Evolutionary conservation across 1,140 invertebrate species (phyloP).

Genomic region (Drosophila lowei): DNA sequence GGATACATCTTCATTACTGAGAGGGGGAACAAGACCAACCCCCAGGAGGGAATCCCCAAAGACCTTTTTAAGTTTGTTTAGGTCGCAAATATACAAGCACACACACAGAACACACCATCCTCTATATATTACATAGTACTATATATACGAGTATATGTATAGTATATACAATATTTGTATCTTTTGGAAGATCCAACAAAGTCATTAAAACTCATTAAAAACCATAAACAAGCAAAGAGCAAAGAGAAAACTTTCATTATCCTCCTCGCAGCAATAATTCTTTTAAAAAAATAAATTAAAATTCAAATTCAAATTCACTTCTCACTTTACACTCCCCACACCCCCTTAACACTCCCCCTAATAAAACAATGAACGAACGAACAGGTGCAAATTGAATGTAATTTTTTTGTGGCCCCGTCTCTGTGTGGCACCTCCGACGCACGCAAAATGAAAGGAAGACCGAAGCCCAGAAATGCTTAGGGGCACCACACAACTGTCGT

Average conservation of each 20-base stretch:
- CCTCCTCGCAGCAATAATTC: slow-evolving; percentile 51
- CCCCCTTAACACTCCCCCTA: background rate
- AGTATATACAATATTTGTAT: slow-evolving; percentile 14
- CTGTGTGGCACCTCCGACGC: background rate
- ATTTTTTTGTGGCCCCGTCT: slow-evolving; percentile 50
- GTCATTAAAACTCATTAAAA: slow-evolving; percentile 68
- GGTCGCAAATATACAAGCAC: slow-evolving; percentile 6
- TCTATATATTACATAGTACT: background rate
- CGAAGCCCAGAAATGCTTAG: slow-evolving; percentile 54
- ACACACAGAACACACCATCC: background rate
- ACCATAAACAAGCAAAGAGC: slow-evolving; percentile 61
- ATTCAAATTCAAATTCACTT: slow-evolving; percentile 34
- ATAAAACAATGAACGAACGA: slow-evolving; percentile 36
- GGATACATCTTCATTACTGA: slow-evolving; percentile 43
- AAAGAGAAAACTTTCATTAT: slow-evolving; percentile 59
- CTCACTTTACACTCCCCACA: background rate
- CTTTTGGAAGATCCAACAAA: background rate
- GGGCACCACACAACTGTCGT: slow-evolving; percentile 60
- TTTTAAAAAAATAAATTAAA: slow-evolving; percentile 60
- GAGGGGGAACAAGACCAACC: slow-evolving; percentile 7
- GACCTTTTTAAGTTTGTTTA: slow-evolving; percentile 15
- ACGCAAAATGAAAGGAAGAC: slow-evolving; percentile 46
- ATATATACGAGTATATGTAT: background rate
- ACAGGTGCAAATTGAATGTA: slow-evolving; percentile 77
- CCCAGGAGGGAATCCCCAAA: slow-evolving; percentile 9